Conservation (phyloP, 35 echinoderm and acorn worm genomes). For the Stichopus chloronotus region DNA sequence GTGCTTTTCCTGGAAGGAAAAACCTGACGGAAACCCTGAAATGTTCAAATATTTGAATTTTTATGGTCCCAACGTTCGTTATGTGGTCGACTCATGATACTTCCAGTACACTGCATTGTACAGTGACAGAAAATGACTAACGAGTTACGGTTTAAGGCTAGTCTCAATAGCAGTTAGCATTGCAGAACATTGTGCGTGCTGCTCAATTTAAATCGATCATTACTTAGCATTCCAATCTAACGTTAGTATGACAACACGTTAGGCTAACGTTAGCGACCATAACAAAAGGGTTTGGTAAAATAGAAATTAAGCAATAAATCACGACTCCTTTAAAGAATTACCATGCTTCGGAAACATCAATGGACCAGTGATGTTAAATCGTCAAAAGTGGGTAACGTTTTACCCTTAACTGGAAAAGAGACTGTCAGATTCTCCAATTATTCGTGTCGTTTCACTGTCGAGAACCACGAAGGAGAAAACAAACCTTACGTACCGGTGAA, state of each 20-base stretch:
- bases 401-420: neutral
- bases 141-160: too few relatives aligned
- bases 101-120: too few relatives aligned
- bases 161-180: too few relatives aligned
- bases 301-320: neutral
- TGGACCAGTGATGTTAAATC: neutral
- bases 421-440: neutral
- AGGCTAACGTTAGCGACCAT: conserved; percentile 14
- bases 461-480: neutral
- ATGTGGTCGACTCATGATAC: too few relatives aligned
- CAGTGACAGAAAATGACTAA: too few relatives aligned
- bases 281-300: conserved; percentile 14
- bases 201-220: too few relatives aligned
- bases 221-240: too few relatives aligned
- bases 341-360: conserved; percentile 46
- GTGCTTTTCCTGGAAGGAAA: too few relatives aligned
- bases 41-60: too few relatives aligned
- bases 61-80: too few relatives aligned
- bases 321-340: neutral
- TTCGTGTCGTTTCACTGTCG: neutral
- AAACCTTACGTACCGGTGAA: neutral
- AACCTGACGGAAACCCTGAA: too few relatives aligned
- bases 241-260: neutral
- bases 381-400: conserved; percentile 15
- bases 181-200: too few relatives aligned